Conservation (phyloP, 2,797 vertebrate genomes). For the Oryzias sinensis region DNA sequence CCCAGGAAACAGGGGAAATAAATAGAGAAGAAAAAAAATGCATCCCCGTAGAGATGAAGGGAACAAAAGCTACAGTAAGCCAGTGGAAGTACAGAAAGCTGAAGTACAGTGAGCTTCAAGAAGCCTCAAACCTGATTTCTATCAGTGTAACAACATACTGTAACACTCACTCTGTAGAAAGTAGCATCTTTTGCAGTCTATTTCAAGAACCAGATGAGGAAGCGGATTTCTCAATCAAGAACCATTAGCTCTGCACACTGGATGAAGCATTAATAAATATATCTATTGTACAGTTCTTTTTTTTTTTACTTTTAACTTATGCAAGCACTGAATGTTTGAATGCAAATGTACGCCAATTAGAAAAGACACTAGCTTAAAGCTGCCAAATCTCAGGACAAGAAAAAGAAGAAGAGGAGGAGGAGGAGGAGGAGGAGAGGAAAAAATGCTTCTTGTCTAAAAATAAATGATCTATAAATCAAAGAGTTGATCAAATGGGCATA, state of each 20-base stretch:
- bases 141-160: slow-evolving; percentile 39
- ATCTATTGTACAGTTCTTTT: slow-evolving; percentile 26
- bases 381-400: slow-evolving; percentile 49
- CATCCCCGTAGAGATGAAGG: slow-evolving; percentile 49
- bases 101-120: slow-evolving; percentile 30
- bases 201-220: slow-evolving; percentile 33
- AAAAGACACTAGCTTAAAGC: slow-evolving; percentile 55
- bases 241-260: slow-evolving; percentile 56
- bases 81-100: slow-evolving; percentile 34
- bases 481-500: slow-evolving; percentile 22
- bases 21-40: slow-evolving; percentile 50
- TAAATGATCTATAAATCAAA: slow-evolving; percentile 56
- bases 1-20: slow-evolving; percentile 58
- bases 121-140: slow-evolving; percentile 35
- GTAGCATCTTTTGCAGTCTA: slow-evolving; percentile 58
- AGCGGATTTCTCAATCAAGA: slow-evolving; percentile 52
- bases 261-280: slow-evolving; percentile 43
- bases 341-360: slow-evolving; percentile 71
- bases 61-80: slow-evolving; percentile 60
- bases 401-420: neutral
- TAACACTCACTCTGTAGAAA: slow-evolving; percentile 15
- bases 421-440: neutral
- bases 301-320: slow-evolving; percentile 52
- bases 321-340: slow-evolving; percentile 66
- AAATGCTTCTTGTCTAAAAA: slow-evolving; percentile 38